phyloP scores from a whole-genome alignment of 2,113 vertebrate species.

The Apteryx owenii region DNA sequence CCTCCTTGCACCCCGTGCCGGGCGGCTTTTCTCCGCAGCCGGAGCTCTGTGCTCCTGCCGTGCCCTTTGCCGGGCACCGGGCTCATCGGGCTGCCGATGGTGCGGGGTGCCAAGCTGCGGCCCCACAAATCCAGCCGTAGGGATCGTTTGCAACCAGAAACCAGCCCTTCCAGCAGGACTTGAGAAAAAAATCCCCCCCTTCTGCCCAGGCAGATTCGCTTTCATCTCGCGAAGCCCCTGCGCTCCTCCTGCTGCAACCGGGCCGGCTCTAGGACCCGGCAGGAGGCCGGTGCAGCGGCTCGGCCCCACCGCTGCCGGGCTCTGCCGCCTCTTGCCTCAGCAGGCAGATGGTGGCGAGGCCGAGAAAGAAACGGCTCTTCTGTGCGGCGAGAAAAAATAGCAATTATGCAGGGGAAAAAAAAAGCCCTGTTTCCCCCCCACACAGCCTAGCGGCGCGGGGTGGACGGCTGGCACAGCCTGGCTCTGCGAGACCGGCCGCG shows the following conservation, averaged over 20 bases:
- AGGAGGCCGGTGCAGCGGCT: neutral
- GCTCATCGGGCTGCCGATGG: too few species aligned
- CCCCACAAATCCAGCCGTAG: neutral
- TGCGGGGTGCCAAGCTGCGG: too few species aligned
- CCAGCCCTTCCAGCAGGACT: neutral
- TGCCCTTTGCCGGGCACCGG: too few species aligned
- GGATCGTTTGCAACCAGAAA: neutral
- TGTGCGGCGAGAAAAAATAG: neutral
- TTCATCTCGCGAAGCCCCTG: neutral
- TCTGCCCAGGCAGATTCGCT: neutral
- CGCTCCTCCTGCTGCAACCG: neutral
- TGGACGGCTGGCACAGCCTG: conserved; percentile 32
- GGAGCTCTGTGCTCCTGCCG: too few species aligned
- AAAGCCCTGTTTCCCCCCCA: neutral
- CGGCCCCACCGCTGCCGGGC: neutral
- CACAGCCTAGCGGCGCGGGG: accelerated
- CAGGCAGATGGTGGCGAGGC: conserved; percentile 48
- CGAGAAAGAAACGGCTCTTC: conserved; percentile 35
- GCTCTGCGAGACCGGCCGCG: neutral
- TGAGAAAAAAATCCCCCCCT: neutral
- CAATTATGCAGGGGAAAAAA: neutral
- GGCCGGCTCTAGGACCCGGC: neutral
- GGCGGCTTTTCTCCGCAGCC: too few species aligned
- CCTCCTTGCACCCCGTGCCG: too few species aligned
- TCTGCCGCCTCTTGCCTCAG: conserved; percentile 9